Conservation (phyloP, 2,113 vertebrate species). For the Gracilinanus agilis region DNA sequence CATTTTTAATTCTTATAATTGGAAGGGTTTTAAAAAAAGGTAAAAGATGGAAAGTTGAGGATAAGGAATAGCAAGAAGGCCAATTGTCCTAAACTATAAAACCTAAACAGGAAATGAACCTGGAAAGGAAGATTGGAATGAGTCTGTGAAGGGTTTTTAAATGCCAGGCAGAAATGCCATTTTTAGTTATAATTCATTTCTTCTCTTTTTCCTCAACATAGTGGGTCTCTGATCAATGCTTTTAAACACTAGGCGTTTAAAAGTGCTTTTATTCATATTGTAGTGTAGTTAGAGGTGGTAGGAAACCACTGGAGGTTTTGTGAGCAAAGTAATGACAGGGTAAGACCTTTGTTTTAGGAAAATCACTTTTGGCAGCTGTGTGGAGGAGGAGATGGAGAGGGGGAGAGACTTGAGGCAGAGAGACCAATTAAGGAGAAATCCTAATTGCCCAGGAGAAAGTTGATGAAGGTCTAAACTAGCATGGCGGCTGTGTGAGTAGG, state of each 20-base stretch:
- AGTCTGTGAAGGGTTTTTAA: not conserved
- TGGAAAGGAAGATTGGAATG: not conserved
- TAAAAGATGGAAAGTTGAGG: not conserved
- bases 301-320: not conserved
- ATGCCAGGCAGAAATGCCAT: not conserved
- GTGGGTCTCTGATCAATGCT: no score
- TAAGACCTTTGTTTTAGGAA: not conserved
- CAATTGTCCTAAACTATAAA: not conserved
- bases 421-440: not conserved
- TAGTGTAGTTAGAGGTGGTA: not conserved
- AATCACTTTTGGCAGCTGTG: not conserved
- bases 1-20: no score
- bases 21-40: no score
- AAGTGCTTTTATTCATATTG: not conserved
- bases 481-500: not conserved
- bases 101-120: not conserved
- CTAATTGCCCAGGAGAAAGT: not conserved
- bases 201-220: no score
- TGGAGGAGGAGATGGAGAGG: not conserved
- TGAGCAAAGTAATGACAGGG: not conserved
- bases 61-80: not conserved
- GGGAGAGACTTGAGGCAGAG: not conserved
- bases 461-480: not conserved
- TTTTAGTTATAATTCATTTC: no score
- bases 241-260: no score